These are phyloP conservation scores for Heliothis subflexa DNA, from an alignment of 1,140 invertebrate species.

Conservation along the genomic window DNA sequence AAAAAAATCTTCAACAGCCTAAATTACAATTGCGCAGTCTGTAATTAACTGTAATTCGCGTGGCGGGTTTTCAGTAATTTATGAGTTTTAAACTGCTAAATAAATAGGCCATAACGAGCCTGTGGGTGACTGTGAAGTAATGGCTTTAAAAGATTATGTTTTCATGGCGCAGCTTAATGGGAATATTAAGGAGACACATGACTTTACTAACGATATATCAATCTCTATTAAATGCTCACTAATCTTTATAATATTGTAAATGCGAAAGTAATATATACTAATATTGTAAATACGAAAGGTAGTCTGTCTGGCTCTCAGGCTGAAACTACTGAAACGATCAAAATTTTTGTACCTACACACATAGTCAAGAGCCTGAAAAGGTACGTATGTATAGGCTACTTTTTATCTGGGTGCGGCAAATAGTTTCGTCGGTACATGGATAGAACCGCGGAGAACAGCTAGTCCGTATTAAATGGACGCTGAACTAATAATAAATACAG, in stretches of 20 bases:
- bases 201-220: slow-evolving; percentile 15
- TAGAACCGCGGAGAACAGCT: too few species aligned
- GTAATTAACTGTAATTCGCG: slow-evolving; percentile 41
- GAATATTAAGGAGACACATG: slow-evolving; percentile 25
- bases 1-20: slow-evolving; percentile 5
- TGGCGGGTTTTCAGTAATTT: slow-evolving; percentile 31
- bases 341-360: too few species aligned
- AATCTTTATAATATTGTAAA: background rate
- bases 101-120: slow-evolving; percentile 39
- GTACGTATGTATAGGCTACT: too few species aligned
- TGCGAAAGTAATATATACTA: too few species aligned
- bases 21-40: slow-evolving; percentile 37
- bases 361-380: too few species aligned
- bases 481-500: too few species aligned
- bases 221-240: slow-evolving; percentile 12
- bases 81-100: slow-evolving; percentile 44
- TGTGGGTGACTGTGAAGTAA: slow-evolving; percentile 10
- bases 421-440: too few species aligned
- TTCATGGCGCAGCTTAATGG: slow-evolving; percentile 24
- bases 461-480: too few species aligned
- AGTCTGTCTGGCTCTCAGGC: too few species aligned
- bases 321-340: too few species aligned
- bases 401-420: too few species aligned
- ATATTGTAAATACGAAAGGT: too few species aligned
- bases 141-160: slow-evolving; percentile 33